phyloP scores from a whole-genome alignment of 2,113 vertebrate species.

The Setophaga petechia region DNA sequence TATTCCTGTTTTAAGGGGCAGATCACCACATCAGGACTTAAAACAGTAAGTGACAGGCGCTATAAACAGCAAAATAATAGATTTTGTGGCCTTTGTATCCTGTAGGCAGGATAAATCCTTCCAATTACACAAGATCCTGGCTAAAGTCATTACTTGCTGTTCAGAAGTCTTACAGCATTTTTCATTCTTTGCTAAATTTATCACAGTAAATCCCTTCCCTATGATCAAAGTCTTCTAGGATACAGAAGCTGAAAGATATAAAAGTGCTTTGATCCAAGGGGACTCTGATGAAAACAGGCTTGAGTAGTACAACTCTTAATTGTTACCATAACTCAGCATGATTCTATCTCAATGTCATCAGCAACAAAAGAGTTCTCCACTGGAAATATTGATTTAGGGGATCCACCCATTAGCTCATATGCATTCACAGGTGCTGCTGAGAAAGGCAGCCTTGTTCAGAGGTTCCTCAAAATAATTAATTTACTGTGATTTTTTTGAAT shows the following conservation, averaged over 20 bases:
- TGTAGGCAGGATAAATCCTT: constrained; percentile 49
- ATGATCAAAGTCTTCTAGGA: constrained; percentile 59
- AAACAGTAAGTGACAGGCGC: constrained; percentile 10
- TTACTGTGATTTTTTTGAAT: neutral
- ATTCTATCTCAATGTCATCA: neutral
- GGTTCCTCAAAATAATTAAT: neutral
- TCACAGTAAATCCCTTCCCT: constrained; percentile 65
- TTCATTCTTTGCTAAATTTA: constrained; percentile 70
- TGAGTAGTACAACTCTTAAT: constrained; percentile 50
- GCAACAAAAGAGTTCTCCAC: neutral
- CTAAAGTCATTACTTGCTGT: constrained; percentile 70
- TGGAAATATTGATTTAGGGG: constrained; percentile 12
- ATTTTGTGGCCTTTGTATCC: constrained; percentile 21
- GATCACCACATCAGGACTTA: neutral
- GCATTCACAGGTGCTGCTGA: neutral
- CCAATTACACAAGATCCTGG: constrained; percentile 40
- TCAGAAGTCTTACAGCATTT: constrained; percentile 47
- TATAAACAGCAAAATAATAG: constrained; percentile 52
- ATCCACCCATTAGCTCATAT: neutral
- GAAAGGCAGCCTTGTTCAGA: neutral
- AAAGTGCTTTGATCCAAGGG: constrained; percentile 42
- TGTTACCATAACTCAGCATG: constrained; percentile 59
- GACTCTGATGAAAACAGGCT: constrained; percentile 56
- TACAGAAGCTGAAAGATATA: constrained; percentile 50
- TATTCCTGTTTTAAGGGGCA: neutral